phyloP scores from a whole-genome alignment of 2,113 vertebrate species.

The Bubo blakistoni region DNA sequence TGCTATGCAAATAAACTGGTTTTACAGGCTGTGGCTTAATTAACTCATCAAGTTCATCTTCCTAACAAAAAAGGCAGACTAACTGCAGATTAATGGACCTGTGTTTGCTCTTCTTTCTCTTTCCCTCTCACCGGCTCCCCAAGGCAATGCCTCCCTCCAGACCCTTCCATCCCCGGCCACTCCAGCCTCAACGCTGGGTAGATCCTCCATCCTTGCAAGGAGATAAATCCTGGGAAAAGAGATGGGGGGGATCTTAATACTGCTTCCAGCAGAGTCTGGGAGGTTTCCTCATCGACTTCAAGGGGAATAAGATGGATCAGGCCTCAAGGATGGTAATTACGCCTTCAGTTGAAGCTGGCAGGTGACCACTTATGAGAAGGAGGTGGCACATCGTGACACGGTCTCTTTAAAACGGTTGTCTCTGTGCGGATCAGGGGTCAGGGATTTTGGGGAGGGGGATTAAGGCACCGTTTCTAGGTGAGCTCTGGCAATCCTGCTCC shows the following conservation, averaged over 20 bases:
- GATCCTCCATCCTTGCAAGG: background rate
- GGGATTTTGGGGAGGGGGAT: slow-evolving; percentile 49
- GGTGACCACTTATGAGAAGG: slow-evolving; percentile 25
- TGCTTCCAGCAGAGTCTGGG: slow-evolving; percentile 11
- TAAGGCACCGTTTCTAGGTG: slow-evolving; percentile 45
- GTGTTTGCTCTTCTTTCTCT: slow-evolving; percentile 74
- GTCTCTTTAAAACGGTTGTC: slow-evolving; percentile 58
- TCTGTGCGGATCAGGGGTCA: background rate
- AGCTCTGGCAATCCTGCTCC: slow-evolving; percentile 45
- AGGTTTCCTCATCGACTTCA: slow-evolving; percentile 18
- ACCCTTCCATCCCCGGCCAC: background rate
- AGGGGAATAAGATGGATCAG: slow-evolving; percentile 59
- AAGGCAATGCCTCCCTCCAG: slow-evolving; percentile 35
- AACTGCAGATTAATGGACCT: slow-evolving; percentile 83
- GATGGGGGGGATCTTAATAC: background rate
- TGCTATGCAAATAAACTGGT: slow-evolving; percentile 87
- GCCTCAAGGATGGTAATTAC: slow-evolving; percentile 32
- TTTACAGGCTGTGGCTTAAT: slow-evolving; percentile 87
- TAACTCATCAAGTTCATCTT: slow-evolving; percentile 88
- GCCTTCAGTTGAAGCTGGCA: background rate
- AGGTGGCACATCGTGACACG: slow-evolving; percentile 6
- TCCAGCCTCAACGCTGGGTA: background rate
- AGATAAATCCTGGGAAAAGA: slow-evolving; percentile 35
- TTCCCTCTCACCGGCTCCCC: slow-evolving; percentile 17
- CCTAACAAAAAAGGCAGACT: slow-evolving; percentile 83